A percentile compares a stretch with the other conserved stretches of the same genome.
phyloP scores from a whole-genome alignment of 1,140 invertebrate genomes.

The Drosophila nigromelanica region DNA sequence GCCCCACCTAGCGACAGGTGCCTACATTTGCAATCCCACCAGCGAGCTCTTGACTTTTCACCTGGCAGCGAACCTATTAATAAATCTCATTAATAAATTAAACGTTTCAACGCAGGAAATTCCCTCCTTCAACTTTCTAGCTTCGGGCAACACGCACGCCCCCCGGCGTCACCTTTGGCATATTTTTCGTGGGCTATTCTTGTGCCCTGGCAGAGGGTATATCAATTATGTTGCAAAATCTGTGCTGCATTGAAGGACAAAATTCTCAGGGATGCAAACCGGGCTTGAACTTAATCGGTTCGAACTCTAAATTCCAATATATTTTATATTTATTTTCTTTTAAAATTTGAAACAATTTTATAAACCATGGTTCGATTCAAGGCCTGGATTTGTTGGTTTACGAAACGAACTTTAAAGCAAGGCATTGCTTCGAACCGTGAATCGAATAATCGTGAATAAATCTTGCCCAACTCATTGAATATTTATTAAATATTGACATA shows the following conservation, averaged over 20 bases:
- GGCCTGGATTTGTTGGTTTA: too few relatives aligned
- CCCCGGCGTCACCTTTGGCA: constrained; percentile 8
- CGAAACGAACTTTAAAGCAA: too few relatives aligned
- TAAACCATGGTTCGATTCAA: too few relatives aligned
- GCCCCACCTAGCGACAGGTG: not conserved
- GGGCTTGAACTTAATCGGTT: too few relatives aligned
- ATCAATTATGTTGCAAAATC: not conserved
- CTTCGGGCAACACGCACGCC: constrained; percentile 1
- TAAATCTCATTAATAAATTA: constrained; percentile 82
- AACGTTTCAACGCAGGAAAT: constrained; percentile 75
- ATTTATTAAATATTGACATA: not conserved
- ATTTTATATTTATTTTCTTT: too few relatives aligned
- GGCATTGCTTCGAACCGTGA: too few relatives aligned
- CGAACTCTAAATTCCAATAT: too few relatives aligned
- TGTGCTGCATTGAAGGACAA: too few relatives aligned
- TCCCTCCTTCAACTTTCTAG: constrained; percentile 27
- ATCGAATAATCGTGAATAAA: too few relatives aligned
- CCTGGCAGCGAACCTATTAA: constrained; percentile 72
- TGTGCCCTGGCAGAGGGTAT: not conserved
- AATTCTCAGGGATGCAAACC: too few relatives aligned
- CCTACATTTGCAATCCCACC: not conserved
- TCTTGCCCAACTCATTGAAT: too few relatives aligned
- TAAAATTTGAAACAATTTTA: too few relatives aligned
- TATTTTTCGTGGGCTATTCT: constrained; percentile 4
- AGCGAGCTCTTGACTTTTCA: constrained; percentile 57